Percentiles rank a stretch among this genome's conserved stretches.
phyloP scores from a whole-genome alignment of 2,113 vertebrate species.

The Illadopsis cleaveri region DNA sequence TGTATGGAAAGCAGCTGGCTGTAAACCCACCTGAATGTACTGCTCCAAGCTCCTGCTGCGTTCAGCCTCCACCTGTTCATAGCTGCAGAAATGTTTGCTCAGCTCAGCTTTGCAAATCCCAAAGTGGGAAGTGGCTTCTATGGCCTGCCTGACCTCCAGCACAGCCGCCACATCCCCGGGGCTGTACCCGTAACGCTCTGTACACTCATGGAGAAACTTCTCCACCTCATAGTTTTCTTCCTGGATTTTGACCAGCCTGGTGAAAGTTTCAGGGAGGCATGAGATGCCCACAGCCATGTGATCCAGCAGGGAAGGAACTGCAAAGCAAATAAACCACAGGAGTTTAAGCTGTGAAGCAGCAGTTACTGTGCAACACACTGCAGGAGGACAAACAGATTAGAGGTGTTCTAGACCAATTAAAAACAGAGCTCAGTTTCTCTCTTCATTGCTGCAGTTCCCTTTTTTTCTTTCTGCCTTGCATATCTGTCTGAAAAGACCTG shows the following conservation, averaged over 20 bases:
- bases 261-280: constrained; percentile 80
- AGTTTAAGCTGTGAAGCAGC: not conserved
- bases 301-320: constrained; percentile 73
- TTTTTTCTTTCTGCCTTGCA: not conserved
- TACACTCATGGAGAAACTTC: constrained; percentile 50
- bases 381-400: not conserved
- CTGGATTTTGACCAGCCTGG: constrained; percentile 59
- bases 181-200: constrained; percentile 66
- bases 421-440: not conserved
- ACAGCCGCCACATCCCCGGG: constrained; percentile 66
- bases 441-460: not conserved
- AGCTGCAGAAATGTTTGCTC: constrained; percentile 50
- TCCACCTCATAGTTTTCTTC: constrained; percentile 26
- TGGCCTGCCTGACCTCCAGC: constrained; percentile 69
- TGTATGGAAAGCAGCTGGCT: not conserved
- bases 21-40: constrained; percentile 78
- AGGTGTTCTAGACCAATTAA: not conserved
- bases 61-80: constrained; percentile 52
- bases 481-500: not conserved
- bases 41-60: constrained; percentile 72
- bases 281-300: constrained; percentile 52
- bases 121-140: constrained; percentile 73
- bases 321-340: not conserved
- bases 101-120: constrained; percentile 79
- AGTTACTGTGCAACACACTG: not conserved